phyloP scores from a whole-genome alignment of 2,888 invertebrate genomes.

The Pseudanteris insignis region DNA sequence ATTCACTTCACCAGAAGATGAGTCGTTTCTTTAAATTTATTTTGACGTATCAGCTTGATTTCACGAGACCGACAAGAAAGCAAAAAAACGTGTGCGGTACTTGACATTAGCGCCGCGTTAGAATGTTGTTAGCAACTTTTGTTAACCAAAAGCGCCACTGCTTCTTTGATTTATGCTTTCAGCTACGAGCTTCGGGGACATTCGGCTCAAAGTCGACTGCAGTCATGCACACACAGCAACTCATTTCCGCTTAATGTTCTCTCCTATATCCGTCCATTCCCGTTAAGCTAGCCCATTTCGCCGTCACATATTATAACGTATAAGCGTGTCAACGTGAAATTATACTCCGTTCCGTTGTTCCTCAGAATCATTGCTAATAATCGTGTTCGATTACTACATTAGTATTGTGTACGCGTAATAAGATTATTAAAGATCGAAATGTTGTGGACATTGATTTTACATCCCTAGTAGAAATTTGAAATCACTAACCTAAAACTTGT shows the following conservation, averaged over 20 bases:
- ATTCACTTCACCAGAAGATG: no score
- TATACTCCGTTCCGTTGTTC: no score
- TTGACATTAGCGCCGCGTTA: slow-evolving; percentile 44
- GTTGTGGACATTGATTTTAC: no score
- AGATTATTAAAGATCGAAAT: no score
- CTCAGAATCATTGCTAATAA: no score
- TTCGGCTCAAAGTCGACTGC: slow-evolving; percentile 47
- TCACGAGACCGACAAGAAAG: slow-evolving; percentile 5
- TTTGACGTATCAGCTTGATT: slow-evolving; percentile 15
- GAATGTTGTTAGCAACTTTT: slow-evolving; percentile 51
- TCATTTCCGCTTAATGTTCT: slow-evolving; percentile 56
- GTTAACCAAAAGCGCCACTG: slow-evolving; percentile 51
- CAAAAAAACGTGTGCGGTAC: slow-evolving; percentile 6
- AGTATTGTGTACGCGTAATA: no score
- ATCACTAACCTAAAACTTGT: no score
- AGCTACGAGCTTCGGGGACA: slow-evolving; percentile 19
- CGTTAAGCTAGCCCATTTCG: slow-evolving; percentile 9
- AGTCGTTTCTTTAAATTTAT: no score
- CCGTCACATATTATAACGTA: no score
- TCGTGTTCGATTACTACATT: no score
- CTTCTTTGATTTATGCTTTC: slow-evolving; percentile 61
- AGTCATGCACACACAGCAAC: slow-evolving; percentile 58
- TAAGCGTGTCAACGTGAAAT: no score
- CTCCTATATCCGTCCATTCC: slow-evolving; percentile 31
- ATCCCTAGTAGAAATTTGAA: no score